Base-by-base conservation (phyloP, 53 echinoderm and acorn worm genomes). In the Mesocentrotus franciscanus region DNA sequence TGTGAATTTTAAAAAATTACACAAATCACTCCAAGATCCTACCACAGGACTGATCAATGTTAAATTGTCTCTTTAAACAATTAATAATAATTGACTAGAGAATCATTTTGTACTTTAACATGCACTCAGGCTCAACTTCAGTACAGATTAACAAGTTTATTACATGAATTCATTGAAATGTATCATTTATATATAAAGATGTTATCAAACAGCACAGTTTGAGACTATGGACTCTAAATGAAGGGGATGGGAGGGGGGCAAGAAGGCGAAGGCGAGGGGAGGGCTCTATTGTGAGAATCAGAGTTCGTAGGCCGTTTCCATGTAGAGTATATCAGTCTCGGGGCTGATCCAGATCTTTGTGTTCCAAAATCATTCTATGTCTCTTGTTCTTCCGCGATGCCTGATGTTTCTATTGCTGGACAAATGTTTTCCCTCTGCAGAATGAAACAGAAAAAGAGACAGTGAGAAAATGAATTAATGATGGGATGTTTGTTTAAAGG, bases 401-500 rank as follows among this genome's bases (percentile, higher is more conserved):
- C 16, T 49, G 24, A 20, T 24, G 26, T 9, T 35, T 89, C 83
- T 95, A 96, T n/a, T 95, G 95, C 76, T 95, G 97, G 70, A 95
- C 92, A 59, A 96, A 96, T 0, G 97, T 95, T 85, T 75, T 96
- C 70, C 97, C 97, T 74, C 97, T 96, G 97, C 39, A 13, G 56
- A 95, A 85, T 24, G 10, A 17, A 76, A 85, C 35, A 78, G 68
- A 85, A 42, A 85, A 94, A 85, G 27, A 68, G 56, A 84, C 10
- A 27, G 26, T 22, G 29, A 58, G 49, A 70, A 92, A 61, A 49
- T 49, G 3, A 49, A 4, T 49, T 49, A 49, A 49, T 49, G 49
- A 49, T 49, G 49, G 49, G 49, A 49, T 49, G 49, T 49, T 49
- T 49, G 49, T 49, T 49, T 49, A 49, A 49, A 49, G 49, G 49